Conservation (phyloP, 2,113 vertebrate species). For the Dipodomys spectabilis region DNA sequence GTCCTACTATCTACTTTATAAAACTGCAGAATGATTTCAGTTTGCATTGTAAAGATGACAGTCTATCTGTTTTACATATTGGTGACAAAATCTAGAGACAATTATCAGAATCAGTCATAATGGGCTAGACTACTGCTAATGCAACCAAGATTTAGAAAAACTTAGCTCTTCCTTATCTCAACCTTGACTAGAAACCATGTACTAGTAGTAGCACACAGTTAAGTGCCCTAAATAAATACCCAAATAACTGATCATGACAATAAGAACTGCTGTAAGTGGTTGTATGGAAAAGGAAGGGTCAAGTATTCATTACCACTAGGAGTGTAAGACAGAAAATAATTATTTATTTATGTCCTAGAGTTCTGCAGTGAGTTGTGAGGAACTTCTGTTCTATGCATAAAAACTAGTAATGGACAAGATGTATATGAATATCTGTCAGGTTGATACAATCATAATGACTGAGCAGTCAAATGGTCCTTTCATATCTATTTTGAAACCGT, state of each 20-base stretch:
- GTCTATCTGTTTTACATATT: not conserved
- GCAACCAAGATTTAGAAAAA: not conserved
- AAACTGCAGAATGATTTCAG: conserved; percentile 15
- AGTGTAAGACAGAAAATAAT: not conserved
- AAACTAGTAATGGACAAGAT: not conserved
- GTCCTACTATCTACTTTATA: not conserved
- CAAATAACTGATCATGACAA: not conserved
- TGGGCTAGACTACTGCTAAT: not conserved
- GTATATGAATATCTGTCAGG: not conserved
- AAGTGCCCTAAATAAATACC: not conserved
- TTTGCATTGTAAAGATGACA: not conserved
- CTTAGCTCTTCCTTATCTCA: not conserved
- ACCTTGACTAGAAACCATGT: not conserved
- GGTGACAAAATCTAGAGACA: not conserved
- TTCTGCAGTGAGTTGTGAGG: not conserved
- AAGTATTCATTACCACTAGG: not conserved
- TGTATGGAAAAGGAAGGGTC: not conserved
- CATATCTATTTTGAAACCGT: not conserved
- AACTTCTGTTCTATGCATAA: not conserved
- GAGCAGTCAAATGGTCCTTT: not conserved
- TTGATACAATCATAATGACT: not conserved
- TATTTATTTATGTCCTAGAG: not conserved
- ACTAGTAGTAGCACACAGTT: not conserved
- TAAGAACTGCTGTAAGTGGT: not conserved
- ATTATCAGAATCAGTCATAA: not conserved